Evolutionary conservation across 1,140 invertebrate genomes (phyloP).

Genomic region (Caerostris darwini): DNA sequence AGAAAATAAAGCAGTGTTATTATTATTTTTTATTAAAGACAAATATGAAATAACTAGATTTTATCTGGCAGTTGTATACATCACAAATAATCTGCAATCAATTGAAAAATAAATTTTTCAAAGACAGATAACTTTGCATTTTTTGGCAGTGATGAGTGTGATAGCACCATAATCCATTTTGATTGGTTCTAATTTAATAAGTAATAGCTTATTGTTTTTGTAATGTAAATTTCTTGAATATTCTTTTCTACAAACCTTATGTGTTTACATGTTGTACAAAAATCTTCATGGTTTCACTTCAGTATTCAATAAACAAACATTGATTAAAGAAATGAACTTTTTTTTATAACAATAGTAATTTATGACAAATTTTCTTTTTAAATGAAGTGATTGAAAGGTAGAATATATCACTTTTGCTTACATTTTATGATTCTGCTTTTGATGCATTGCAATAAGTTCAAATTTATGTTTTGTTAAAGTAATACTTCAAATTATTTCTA

Average conservation of each 20-base stretch:
- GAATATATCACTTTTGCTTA: no score
- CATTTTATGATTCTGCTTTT: no score
- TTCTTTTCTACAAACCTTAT: background rate
- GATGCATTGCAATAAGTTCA: no score
- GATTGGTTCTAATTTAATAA: background rate
- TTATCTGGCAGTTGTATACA: conserved; percentile 6
- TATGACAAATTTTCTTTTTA: no score
- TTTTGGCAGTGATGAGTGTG: background rate
- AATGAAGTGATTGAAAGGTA: no score
- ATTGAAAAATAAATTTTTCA: background rate
- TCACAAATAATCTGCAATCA: background rate
- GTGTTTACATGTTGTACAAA: background rate
- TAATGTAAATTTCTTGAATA: no score
- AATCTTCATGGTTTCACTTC: background rate
- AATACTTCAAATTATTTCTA: no score
- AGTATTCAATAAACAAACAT: background rate
- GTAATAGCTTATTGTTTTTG: background rate
- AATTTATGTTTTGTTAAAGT: no score
- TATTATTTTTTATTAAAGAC: background rate
- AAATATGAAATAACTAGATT: background rate
- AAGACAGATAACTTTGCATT: background rate
- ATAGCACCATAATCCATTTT: background rate
- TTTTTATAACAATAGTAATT: no score
- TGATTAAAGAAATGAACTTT: no score
- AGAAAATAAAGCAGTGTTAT: no score